Percentiles rank a stretch among this genome's conserved stretches.
phyloP scores from a whole-genome alignment of 1,140 invertebrate species.

The Drosophila sp. region DNA sequence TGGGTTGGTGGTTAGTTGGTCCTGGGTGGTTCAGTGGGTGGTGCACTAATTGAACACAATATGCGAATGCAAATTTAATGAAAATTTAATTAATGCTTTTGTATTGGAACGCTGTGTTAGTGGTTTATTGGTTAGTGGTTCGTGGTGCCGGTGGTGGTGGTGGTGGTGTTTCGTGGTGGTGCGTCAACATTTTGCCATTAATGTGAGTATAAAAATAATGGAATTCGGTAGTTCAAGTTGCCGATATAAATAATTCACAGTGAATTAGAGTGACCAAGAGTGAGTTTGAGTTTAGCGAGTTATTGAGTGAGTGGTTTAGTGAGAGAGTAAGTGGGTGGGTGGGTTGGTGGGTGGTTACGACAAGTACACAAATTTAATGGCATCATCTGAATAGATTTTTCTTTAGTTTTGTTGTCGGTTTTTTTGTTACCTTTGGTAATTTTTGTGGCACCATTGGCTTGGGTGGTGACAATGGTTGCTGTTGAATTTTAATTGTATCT shows the following conservation, averaged over 20 bases:
- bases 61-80: slow-evolving; percentile 46
- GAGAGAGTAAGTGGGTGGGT: neutral
- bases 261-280: neutral
- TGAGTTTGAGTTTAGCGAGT: neutral
- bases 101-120: neutral
- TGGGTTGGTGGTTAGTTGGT: neutral
- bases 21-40: slow-evolving; percentile 15
- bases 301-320: neutral
- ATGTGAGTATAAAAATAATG: neutral
- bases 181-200: neutral
- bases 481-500: slow-evolving; percentile 77
- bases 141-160: neutral
- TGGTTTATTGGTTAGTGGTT: neutral
- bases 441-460: slow-evolving; percentile 81
- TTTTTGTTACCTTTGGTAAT: slow-evolving; percentile 79
- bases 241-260: neutral
- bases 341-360: neutral
- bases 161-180: slow-evolving; percentile 1
- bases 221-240: neutral
- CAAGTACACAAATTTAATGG: slow-evolving; percentile 2
- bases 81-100: slow-evolving; percentile 43
- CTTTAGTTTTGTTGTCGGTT: slow-evolving; percentile 12
- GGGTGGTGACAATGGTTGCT: slow-evolving; percentile 83
- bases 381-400: slow-evolving; percentile 12
- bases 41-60: slow-evolving; percentile 33